Base-by-base conservation (phyloP, 2,113 vertebrate species). In the Rhadina sibilatrix region DNA sequence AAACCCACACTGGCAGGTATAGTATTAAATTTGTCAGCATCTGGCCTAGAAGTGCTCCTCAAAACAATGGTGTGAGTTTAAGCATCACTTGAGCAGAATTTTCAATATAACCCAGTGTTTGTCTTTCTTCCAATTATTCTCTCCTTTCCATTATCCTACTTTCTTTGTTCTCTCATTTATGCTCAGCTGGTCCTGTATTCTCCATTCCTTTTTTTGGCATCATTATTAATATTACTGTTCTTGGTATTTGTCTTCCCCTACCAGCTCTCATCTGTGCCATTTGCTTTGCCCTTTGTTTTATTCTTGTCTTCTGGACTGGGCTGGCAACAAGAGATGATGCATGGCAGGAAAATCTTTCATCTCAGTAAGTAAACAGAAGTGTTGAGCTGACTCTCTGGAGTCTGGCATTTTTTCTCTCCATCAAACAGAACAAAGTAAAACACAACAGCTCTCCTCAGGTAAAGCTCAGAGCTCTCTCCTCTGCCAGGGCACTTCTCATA, bases 201-300 rank as follows among this genome's bases (percentile, higher is more conserved):
- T 86, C 47, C 1, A 5, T 56, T 91, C 14, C 14, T 74, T 38
- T 84, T 84, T 92, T 78, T 84, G 66, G 59, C 44, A 91, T 69
- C 49, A 20, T 54, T 54, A 83, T 56, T 84, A 28, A 70, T 84
- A 86, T 66, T 59, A 66, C 27, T 60, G 70, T 80, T 88, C 82
- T 66, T 17, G 1, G 27, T 79, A 87, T 87, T 91, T 89, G 35
- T 72, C 53, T 95, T 78, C 19, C 50, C 46, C 18, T 61, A 65
- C 33, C 16, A 80, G 44, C 57, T 89, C 74, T 93, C 69, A 72
- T 64, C 90, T 71, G 52, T 69, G 44, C 40, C 47, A 74, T 89
- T 94, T 94, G 44, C n/a, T 94, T 87, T 89, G 38, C 52, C 52
- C 68, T 95, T 94, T 96, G 50, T 83, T 96, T 92, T 83, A 74